Evolutionary conservation across 1,140 invertebrate species (phyloP).

Genomic region (Drosophila seguyi): DNA sequence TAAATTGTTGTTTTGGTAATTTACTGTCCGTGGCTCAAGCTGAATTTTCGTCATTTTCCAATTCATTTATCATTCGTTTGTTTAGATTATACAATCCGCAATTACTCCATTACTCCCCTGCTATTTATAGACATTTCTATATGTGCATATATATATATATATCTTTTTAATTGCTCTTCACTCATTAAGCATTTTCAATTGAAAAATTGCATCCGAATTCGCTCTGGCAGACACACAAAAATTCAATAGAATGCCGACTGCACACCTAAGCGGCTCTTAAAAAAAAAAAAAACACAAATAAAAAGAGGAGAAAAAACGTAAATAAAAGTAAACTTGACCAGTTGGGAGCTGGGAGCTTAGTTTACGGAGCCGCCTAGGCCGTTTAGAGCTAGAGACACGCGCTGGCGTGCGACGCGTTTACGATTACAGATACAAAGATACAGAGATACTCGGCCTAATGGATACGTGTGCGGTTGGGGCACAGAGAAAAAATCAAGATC

Average conservation of each 20-base stretch:
- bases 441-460: slow-evolving; percentile 34
- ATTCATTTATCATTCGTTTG: slow-evolving; percentile 31
- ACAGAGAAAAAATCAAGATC: not conserved
- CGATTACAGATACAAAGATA: slow-evolving; percentile 56
- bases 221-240: slow-evolving; percentile 23
- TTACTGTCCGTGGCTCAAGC: not conserved
- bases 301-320: slow-evolving; percentile 15
- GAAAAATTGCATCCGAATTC: slow-evolving; percentile 72
- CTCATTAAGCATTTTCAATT: slow-evolving; percentile 63
- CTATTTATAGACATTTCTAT: slow-evolving; percentile 35
- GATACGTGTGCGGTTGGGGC: slow-evolving; percentile 40
- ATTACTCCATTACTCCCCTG: slow-evolving; percentile 42
- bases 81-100: slow-evolving; percentile 31
- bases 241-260: slow-evolving; percentile 33
- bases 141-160: slow-evolving; percentile 15
- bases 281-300: slow-evolving; percentile 15
- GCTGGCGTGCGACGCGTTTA: slow-evolving; percentile 54
- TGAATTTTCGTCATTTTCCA: slow-evolving; percentile 33
- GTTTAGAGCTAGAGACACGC: slow-evolving; percentile 57
- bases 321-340: slow-evolving; percentile 52
- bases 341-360: slow-evolving; percentile 27
- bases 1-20: slow-evolving; percentile 1
- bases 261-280: slow-evolving; percentile 31
- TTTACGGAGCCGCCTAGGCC: slow-evolving; percentile 40
- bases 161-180: slow-evolving; percentile 52